Evolutionary conservation across 2,113 vertebrate species (phyloP).

Genomic region (Prolemur simus): DNA sequence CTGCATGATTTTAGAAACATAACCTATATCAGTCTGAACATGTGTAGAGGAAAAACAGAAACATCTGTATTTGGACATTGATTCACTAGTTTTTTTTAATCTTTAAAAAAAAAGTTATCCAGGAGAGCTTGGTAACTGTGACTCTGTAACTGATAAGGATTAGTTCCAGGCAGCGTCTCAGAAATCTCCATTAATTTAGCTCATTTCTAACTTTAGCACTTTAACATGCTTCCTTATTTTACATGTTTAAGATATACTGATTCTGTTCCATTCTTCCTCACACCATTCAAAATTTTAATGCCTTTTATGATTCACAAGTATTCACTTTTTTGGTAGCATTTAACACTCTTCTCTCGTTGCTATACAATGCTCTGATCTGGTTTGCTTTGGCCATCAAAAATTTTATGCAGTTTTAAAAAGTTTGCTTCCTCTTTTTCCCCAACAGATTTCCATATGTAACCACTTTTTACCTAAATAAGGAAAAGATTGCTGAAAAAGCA

Average conservation of each 20-base stretch:
- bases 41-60: constrained; percentile 74
- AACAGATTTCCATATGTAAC: neutral
- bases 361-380: neutral
- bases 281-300: neutral
- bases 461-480: constrained; percentile 2
- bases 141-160: neutral
- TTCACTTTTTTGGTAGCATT: neutral
- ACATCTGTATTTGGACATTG: constrained; percentile 75
- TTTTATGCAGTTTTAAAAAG: neutral
- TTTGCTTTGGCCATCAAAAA: neutral
- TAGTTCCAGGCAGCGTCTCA: neutral
- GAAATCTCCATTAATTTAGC: neutral
- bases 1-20: constrained; percentile 67
- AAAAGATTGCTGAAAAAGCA: neutral
- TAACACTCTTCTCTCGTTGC: neutral
- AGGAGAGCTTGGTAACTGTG: neutral
- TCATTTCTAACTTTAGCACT: neutral
- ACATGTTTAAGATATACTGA: neutral
- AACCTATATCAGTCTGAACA: constrained; percentile 74
- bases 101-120: neutral
- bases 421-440: neutral
- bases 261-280: neutral
- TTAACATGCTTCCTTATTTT: neutral
- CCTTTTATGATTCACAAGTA: neutral
- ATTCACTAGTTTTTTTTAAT: constrained; percentile 70